phyloP scores from a whole-genome alignment of 2,113 vertebrate genomes.

The Gnathonemus echidnorhynchus region DNA sequence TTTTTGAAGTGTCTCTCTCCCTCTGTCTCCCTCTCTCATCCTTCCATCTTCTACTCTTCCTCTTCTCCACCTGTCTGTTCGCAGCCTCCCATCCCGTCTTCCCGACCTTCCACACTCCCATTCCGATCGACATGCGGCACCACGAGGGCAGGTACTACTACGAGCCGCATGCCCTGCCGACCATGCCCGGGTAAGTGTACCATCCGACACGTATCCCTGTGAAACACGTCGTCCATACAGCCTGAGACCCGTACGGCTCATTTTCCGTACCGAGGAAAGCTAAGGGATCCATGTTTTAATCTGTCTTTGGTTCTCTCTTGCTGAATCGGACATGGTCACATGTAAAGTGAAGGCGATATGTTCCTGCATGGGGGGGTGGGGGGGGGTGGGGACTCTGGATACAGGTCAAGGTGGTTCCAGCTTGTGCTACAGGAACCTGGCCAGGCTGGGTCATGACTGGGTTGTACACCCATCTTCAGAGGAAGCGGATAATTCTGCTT shows the following conservation, averaged over 20 bases:
- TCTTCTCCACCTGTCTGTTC: slow-evolving; percentile 30
- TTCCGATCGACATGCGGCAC: slow-evolving; percentile 92
- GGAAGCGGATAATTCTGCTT: slow-evolving; percentile 1
- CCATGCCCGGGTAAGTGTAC: slow-evolving; percentile 83
- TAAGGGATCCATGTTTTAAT: not conserved
- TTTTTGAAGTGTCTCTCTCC: slow-evolving; percentile 54
- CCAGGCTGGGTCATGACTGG: not conserved
- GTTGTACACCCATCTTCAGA: not conserved
- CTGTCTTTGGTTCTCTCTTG: not conserved
- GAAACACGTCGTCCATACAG: not conserved
- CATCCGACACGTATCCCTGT: not conserved
- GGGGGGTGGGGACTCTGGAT: not conserved
- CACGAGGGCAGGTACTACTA: slow-evolving; percentile 97
- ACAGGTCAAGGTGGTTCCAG: not conserved
- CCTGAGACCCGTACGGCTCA: not conserved
- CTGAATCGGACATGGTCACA: not conserved
- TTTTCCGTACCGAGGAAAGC: not conserved
- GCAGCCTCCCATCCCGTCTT: slow-evolving; percentile 85
- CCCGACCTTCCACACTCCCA: slow-evolving; percentile 86
- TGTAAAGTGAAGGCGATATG: not conserved
- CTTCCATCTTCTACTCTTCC: slow-evolving; percentile 16
- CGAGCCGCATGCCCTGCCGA: slow-evolving; percentile 84
- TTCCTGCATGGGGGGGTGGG: not conserved
- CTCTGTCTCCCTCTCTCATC: slow-evolving; percentile 33
- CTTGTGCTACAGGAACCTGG: not conserved